Conservation (phyloP, 1,140 invertebrate genomes). For the Drosophila lini region DNA sequence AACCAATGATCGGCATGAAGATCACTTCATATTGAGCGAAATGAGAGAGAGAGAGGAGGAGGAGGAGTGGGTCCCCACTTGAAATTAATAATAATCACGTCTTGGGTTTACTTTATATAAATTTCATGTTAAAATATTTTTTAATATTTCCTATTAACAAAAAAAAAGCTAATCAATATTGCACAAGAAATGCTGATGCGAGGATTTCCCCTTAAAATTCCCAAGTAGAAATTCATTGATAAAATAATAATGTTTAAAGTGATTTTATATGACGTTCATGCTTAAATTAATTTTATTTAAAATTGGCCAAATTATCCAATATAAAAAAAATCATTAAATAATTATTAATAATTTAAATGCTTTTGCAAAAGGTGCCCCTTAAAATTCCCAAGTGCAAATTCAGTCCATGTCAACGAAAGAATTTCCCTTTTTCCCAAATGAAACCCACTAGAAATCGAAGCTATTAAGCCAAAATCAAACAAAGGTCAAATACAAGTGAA, state of each 20-base stretch:
- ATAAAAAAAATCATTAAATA: too few relatives aligned
- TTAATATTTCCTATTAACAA: too few relatives aligned
- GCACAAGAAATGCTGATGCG: too few relatives aligned
- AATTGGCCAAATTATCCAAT: too few relatives aligned
- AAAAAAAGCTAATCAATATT: too few relatives aligned
- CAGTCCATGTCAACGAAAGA: too few relatives aligned
- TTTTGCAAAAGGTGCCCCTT: neutral
- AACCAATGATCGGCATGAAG: slow-evolving; percentile 50
- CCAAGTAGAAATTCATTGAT: too few relatives aligned
- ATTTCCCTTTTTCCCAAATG: too few relatives aligned
- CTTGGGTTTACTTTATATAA: neutral
- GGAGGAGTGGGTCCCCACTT: neutral
- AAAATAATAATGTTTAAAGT: too few relatives aligned
- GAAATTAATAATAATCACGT: neutral
- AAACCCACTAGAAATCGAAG: neutral
- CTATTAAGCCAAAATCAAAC: neutral
- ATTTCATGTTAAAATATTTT: neutral
- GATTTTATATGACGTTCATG: too few relatives aligned
- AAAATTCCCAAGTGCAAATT: neutral
- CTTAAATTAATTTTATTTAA: too few relatives aligned
- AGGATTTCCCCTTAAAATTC: too few relatives aligned
- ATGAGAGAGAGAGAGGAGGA: neutral
- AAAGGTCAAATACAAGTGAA: neutral
- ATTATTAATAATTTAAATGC: neutral
- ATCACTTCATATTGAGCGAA: slow-evolving; percentile 8